These are phyloP conservation scores for Rhincodon typus DNA, from an alignment of 2,797 vertebrate species.

Conservation along the genomic window DNA sequence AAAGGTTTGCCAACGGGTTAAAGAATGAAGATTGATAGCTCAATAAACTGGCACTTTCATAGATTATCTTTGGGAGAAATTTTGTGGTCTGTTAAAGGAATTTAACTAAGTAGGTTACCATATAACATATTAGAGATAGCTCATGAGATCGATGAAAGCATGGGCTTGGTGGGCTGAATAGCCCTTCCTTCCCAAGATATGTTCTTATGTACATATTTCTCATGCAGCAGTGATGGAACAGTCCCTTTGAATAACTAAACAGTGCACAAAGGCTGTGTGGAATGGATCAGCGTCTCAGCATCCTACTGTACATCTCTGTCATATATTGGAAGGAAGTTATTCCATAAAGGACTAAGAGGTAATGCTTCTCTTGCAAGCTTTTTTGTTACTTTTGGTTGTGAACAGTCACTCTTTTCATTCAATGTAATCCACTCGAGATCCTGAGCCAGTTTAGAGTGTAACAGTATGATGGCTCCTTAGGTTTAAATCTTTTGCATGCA, in stretches of 20 bases:
- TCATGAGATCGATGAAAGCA: background rate
- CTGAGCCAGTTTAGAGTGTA: background rate
- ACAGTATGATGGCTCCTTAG: background rate
- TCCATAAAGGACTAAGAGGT: background rate
- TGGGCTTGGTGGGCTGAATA: background rate
- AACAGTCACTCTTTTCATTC: background rate
- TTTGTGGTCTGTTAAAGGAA: background rate
- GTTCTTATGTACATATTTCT: background rate
- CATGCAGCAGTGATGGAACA: background rate
- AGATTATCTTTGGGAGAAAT: background rate
- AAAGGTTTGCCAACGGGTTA: background rate
- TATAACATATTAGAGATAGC: background rate
- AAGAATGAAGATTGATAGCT: background rate
- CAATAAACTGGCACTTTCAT: background rate
- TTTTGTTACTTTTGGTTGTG: background rate
- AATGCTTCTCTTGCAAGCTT: background rate
- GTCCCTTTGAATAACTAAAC: slow-evolving; percentile 14
- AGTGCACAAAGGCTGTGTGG: background rate
- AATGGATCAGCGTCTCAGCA: background rate
- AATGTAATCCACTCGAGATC: background rate
- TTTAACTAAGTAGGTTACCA: background rate
- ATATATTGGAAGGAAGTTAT: slow-evolving; percentile 15
- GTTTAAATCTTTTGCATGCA: background rate
- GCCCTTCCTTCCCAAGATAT: background rate
- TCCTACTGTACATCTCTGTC: background rate